Evolutionary conservation across 2,113 vertebrate species (phyloP), one percentile per base, ranked within the genome.

Genomic region (Nycticebus coucang): DNA sequence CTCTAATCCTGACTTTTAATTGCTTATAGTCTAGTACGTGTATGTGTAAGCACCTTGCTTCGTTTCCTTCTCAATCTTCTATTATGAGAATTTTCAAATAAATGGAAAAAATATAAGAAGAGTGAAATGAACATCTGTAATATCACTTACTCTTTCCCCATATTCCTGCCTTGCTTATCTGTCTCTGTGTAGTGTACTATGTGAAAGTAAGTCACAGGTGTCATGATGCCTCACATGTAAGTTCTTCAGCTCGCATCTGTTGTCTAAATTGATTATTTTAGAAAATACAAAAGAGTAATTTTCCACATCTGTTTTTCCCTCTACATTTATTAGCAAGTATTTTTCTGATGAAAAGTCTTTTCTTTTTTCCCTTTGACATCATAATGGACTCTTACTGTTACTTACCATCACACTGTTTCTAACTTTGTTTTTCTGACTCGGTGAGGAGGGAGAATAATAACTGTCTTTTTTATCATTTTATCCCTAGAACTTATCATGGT

Each of bases 41-140:
- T 11, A 21, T 53, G n/a, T 37, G 2, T 60, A 71, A 28, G 41
- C 12, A 64, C 0, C 30, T 11, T 93, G 18, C 19, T 72, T 69
- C 69, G 19, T 95, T 95, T 95, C 80, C 24, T 55, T 8, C 4
- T 19, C 68, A 78, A 93, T 50, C 24, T 89, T 50, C 14, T 87
- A 14, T 80, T 72, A 55, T 68, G 60, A 89, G 35, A 78, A 87
- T 75, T 97, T 96, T 91, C n/a, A 92, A 89, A 80, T 89, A 90
- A 87, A 37, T 85, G 78, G 45, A 93, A 93, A 45, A 95, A 30
- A 62, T 37, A 15, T 55, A 93, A 74, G 59, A 92, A 72, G 13
- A 93, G 7, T 77, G 15, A 19, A 50, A 8, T 87, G 55, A 79
- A 68, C 94, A 45, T 53, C 17, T 94, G 0, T 77, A 90, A 19